Base-by-base conservation (phyloP, 2,113 vertebrate species). In the Nesoenas mayeri region DNA sequence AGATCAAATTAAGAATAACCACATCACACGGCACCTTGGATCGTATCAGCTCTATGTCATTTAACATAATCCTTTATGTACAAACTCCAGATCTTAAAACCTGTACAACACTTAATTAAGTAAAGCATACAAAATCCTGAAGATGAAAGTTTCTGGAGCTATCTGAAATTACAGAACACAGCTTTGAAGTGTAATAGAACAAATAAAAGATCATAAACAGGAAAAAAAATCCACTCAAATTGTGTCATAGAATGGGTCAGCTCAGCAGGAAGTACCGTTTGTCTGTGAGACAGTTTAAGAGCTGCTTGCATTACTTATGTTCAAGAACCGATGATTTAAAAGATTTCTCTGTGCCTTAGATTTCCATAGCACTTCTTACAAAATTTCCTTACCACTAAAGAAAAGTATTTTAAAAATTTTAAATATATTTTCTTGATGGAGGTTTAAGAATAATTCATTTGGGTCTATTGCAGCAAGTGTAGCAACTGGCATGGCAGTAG, bases 191-290 rank as follows among this genome's bases (percentile, higher is more conserved):
- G 65, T 32, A 92, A 71, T 79, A 88, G 86, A 93, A 88, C 62
- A 96, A 97, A 91, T 93, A 96, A 88, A 38, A 95, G 71, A 95
- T 91, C 74, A 95, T 70, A 97, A 96, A 94, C 75, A 79, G 32
- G 6, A 54, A 47, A 47, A 75, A 93, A 95, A 87, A 73, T 81
- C 42, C 42, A 73, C 44, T 96, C 79, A 96, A 95, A 95, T 81
- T 57, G 44, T 91, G 93, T 75, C 79, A 93, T 26, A 10, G 57
- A 42, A 89, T 44, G 69, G 88, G 89, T 61, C 91, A 92, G 13
- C 81, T 95, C 80, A 91, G 42, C 48, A 93, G 89, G 79, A 93
- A 91, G 57, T 86, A 88, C 57, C 67, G 85, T 84, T 92, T 67
- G n/a, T 87, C 56, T 89, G 70, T 15, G 8, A 96, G 73, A 95